Evolutionary conservation across 2,888 invertebrate species (phyloP).

Genomic region (Cerastis rubricosa): DNA sequence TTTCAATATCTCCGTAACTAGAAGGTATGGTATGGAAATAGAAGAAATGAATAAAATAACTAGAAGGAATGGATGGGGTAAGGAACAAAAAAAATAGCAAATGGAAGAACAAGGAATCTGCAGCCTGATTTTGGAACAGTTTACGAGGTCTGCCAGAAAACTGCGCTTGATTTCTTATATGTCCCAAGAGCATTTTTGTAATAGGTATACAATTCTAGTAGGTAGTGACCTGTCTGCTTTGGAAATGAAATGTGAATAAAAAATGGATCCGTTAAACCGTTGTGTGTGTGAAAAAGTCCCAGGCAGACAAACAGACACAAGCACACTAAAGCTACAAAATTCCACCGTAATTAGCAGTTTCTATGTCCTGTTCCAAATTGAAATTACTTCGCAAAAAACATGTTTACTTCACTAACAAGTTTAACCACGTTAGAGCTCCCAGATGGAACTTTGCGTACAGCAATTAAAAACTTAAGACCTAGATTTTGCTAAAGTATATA

Average conservation of each 20-base stretch:
- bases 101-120: too few relatives aligned
- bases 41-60: too few relatives aligned
- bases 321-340: not conserved
- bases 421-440: slow-evolving; percentile 44
- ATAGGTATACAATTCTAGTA: not conserved
- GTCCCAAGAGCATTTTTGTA: not conserved
- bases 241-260: too few relatives aligned
- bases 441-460: slow-evolving; percentile 44
- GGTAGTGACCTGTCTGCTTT: not conserved
- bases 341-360: not conserved
- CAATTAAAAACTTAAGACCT: slow-evolving; percentile 62
- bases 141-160: slow-evolving; percentile 12
- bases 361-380: slow-evolving; percentile 21
- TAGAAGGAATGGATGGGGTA: too few relatives aligned
- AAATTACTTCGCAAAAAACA: slow-evolving; percentile 36
- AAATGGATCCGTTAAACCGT: not conserved
- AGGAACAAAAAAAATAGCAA: too few relatives aligned
- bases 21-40: too few relatives aligned
- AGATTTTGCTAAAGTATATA: slow-evolving; percentile 47
- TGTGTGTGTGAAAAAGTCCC: not conserved
- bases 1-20: too few relatives aligned
- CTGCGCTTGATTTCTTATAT: slow-evolving; percentile 13
- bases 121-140: slow-evolving; percentile 14
- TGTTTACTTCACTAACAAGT: slow-evolving; percentile 42
- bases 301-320: too few relatives aligned